Evolutionary conservation across 2,113 vertebrate species (phyloP), one percentile per base, ranked within the genome.

Genomic region (Albula glossodonta): DNA sequence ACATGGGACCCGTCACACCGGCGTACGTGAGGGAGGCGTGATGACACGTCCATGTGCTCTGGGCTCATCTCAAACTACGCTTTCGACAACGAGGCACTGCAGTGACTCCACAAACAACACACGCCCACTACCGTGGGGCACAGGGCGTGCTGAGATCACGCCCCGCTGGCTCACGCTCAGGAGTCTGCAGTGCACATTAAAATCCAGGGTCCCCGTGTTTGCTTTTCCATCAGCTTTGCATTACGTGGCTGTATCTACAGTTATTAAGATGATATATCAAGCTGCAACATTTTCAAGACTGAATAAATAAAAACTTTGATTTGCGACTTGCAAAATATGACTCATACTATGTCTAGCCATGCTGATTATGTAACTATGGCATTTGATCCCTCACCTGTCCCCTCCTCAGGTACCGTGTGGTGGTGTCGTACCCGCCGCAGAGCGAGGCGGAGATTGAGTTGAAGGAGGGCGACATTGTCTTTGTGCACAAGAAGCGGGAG

Each of bases 381-480:
- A 19, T 5, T 15, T 66, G 15, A 15, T 5, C 15, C 15, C 60
- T 22, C 17, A 66, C 89, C 90, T 31, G 84, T 89, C 88, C 70
- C 31, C n/a, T 74, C 79, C 9, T 0, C 92, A 99, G 98, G 95
- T 99, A 97, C 88, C 97, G 98, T 0, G 98, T 97, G 41, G 97
- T 99, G 89, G 98, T 99, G 80, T 97, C 98, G 0, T 99, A 99
- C 91, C 98, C 98, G 0, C 98, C 98, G 0, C 98, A 99, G 94
- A 99, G 98, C 0, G 98, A 99, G 91, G 98, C 97, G 0, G 98
- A 99, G 95, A 99, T 99, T 0, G 98, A 99, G 93, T 95, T 99
- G 88, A 97, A 98, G 89, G 97, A 98, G 89, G 98, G 98, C 0
- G 98, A 99, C 88, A 96, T 99, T 56, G 98, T 99, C 80, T 99